phyloP scores from a whole-genome alignment of 2,888 invertebrate species.

The Drosophila atripex region DNA sequence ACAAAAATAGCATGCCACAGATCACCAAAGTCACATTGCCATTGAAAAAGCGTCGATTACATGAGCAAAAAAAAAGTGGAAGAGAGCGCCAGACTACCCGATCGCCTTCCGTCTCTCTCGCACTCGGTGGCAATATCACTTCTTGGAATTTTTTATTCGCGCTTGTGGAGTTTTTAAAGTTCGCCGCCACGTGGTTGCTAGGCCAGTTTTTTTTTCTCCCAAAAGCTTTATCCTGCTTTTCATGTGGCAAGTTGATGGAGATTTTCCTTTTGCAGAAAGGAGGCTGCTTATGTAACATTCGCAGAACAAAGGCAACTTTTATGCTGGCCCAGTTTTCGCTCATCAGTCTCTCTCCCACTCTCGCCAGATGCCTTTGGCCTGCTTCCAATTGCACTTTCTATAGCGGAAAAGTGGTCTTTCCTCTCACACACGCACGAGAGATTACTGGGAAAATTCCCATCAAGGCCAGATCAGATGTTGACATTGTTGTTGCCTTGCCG shows the following conservation, averaged over 20 bases:
- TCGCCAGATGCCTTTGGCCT: slow-evolving; percentile 53
- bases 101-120: slow-evolving; percentile 37
- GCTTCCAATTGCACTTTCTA: slow-evolving; percentile 65
- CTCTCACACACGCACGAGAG: slow-evolving; percentile 2
- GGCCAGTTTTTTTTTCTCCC: slow-evolving; percentile 35
- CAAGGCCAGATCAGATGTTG: slow-evolving; percentile 59
- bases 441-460: slow-evolving; percentile 35
- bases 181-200: slow-evolving; percentile 70
- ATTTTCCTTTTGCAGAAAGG: slow-evolving; percentile 25
- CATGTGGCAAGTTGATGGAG: slow-evolving; percentile 9
- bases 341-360: slow-evolving; percentile 44
- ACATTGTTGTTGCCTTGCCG: slow-evolving; percentile 54
- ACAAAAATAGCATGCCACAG: slow-evolving; percentile 11
- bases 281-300: slow-evolving; percentile 60
- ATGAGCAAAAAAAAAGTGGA: slow-evolving; percentile 51
- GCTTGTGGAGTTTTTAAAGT: slow-evolving; percentile 23
- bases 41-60: slow-evolving; percentile 67
- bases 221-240: slow-evolving; percentile 5
- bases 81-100: slow-evolving; percentile 9
- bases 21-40: slow-evolving; percentile 57
- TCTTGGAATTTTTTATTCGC: slow-evolving; percentile 38
- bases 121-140: slow-evolving; percentile 22
- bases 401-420: slow-evolving; percentile 52
- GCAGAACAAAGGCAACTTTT: slow-evolving; percentile 38
- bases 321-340: slow-evolving; percentile 45